Evolutionary conservation across 2,113 vertebrate species (phyloP), one percentile per base, ranked within the genome.

Genomic region (Pterocles orientalis): DNA sequence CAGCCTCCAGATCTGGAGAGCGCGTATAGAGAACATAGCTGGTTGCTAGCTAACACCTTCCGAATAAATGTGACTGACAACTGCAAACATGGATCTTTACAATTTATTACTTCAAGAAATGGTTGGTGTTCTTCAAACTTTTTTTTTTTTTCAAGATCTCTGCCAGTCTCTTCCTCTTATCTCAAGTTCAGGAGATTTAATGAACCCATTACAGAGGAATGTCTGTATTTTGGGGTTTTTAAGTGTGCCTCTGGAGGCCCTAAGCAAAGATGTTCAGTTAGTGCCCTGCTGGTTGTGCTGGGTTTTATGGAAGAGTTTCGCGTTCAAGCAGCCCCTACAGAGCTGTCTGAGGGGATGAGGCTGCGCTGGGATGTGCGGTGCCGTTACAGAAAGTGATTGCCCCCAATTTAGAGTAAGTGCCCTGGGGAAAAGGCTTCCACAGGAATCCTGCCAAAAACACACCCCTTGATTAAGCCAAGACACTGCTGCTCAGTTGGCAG

Each of bases 41-140:
- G 89, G 95, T 97, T 97, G 95, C 95, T 97, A 97, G 96, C 90
- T 97, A 96, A 94, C 96, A 95, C 95, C 96, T 95, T 86, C 89
- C 3, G 87, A 82, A 43, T 54, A 36, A 84, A 94, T 57, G 73
- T 31, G 91, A 81, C 84, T 64, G 77, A 45, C 64, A 87, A 71
- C n/a, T 72, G 85, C 89, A 95, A 87, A 87, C 69, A 50, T 7
- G 3, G 2, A 19, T 60, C 48, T 88, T 57, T 31, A 68, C n/a
- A 66, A n/a, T 68, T 53, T 19, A 81, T 33, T 68, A n/a, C 93
- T 88, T 86, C 18, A 57, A 82, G 43, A 53, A 82, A 56, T 29
- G n/a, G 31, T 85, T 73, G 75, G 45, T 3, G 0, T 86, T 60
- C 77, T 60, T 82, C 88, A 64, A 56, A 51, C 0, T 41, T 41